Evolutionary conservation across 2,797 vertebrate species (phyloP).

Genomic region (Trachops cirrhosus): DNA sequence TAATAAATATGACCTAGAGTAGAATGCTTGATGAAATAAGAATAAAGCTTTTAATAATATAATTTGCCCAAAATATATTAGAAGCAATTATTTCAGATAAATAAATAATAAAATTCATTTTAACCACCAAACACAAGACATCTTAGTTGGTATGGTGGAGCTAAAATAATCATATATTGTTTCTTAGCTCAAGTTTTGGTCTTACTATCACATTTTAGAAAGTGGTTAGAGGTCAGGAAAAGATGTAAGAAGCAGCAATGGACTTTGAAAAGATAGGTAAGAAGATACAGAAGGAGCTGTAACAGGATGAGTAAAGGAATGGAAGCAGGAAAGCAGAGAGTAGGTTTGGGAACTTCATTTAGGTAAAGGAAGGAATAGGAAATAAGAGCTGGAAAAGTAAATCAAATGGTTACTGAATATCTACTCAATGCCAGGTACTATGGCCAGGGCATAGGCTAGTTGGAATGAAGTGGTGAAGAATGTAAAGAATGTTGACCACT

Average conservation of each 20-base stretch:
- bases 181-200: neutral
- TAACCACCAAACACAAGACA: neutral
- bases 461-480: neutral
- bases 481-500: neutral
- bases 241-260: neutral
- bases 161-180: neutral
- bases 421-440: neutral
- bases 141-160: neutral
- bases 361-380: neutral
- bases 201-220: neutral
- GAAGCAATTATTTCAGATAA: neutral
- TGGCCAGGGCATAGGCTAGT: neutral
- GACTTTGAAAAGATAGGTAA: neutral
- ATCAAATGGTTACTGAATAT: neutral
- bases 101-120: slow-evolving; percentile 9
- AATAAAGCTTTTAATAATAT: neutral
- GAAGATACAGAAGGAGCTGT: neutral
- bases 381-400: neutral
- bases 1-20: neutral
- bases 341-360: neutral
- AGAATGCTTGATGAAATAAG: neutral
- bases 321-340: neutral
- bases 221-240: neutral
- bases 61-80: neutral
- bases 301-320: neutral